Percentiles rank a stretch among this genome's conserved stretches.
These are phyloP conservation scores for Drosophila mojavensis DNA, from an alignment of 1,140 invertebrate species.

Conservation along the genomic window DNA sequence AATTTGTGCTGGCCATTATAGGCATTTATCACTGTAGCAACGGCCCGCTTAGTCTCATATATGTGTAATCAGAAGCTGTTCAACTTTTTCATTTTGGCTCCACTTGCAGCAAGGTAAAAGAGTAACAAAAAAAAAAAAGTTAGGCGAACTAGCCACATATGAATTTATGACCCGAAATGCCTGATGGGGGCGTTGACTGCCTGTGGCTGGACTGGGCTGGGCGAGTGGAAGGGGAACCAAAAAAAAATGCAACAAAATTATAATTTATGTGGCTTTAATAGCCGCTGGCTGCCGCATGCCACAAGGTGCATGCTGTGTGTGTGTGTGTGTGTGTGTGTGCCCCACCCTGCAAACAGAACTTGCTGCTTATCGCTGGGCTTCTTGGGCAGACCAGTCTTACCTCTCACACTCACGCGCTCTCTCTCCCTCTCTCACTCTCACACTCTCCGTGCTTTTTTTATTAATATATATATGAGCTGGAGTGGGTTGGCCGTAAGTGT, in stretches of 20 bases:
- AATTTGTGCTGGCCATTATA: neutral
- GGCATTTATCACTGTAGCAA: conserved; percentile 23
- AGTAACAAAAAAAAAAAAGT: neutral
- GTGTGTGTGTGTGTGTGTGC: neutral
- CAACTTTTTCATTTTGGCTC: conserved; percentile 67
- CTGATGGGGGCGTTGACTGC: conserved; percentile 29
- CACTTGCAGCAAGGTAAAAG: conserved; percentile 42
- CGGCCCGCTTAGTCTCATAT: neutral
- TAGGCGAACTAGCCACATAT: conserved; percentile 71
- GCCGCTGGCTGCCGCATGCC: conserved; percentile 57
- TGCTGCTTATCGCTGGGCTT: conserved; percentile 51
- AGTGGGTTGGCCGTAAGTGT: conserved; percentile 39
- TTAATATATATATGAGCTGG: conserved; percentile 17
- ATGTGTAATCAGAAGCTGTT: conserved; percentile 19
- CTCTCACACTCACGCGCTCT: neutral
- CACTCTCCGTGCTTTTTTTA: conserved; percentile 32
- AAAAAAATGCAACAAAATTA: conserved; percentile 74
- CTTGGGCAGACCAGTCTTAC: conserved; percentile 38
- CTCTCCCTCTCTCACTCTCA: neutral
- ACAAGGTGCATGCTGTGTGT: conserved; percentile 16
- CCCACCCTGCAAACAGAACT: conserved; percentile 1
- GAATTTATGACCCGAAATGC: conserved; percentile 65
- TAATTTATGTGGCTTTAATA: conserved; percentile 83
- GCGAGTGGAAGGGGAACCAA: neutral
- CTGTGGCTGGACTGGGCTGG: conserved; percentile 5